Base-by-base conservation (phyloP, 1,140 invertebrate species). In the Neomicropteryx cornuta region DNA sequence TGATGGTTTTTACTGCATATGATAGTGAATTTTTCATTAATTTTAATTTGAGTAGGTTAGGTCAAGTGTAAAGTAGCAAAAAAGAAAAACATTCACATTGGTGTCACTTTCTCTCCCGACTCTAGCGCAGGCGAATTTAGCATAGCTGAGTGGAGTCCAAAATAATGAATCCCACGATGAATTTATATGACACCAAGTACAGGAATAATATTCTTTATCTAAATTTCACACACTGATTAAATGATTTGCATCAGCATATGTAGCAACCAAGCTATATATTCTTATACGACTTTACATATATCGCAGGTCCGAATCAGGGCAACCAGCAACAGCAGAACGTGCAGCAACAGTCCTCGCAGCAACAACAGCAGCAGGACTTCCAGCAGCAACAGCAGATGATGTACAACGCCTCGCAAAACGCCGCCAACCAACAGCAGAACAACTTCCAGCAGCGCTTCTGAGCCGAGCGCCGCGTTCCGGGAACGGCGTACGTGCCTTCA, bases 381-480 rank as follows among this genome's bases (percentile, higher is more conserved):
- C 68, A 68, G 44, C 65, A 63, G 45, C 66, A 72, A 51, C 72
- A 76, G 49, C 73, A 76, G 49, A 75, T 79, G 72, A 72, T 78
- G 71, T 77, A 64, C 43, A 45, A 43, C 21, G 55, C 55, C 0
- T 50, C 51, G 42, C 60, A 62, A 34, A 53, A 59, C 31, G 66
- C 51, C 41, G 53, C 49, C 13, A 51, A 55, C 14, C 73, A 76
- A 47, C 70, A 71, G 49, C 75, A 79, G 43, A 68, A 72, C 40
- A 77, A 74, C 51, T 79, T 77, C 49, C 75, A 79, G 48, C 77
- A 79, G 45, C 56, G 76, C 38, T 74, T 71, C 57, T 68, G n/a
- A n/a, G n/a, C n/a, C n/a, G n/a, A n/a, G n/a, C n/a, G n/a, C n/a
- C n/a, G n/a, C n/a, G n/a, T n/a, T n/a, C n/a, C n/a, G n/a, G n/a